These are phyloP conservation scores for Triplophysa siluroides DNA, from an alignment of 2,113 vertebrate species.

Conservation along the genomic window DNA sequence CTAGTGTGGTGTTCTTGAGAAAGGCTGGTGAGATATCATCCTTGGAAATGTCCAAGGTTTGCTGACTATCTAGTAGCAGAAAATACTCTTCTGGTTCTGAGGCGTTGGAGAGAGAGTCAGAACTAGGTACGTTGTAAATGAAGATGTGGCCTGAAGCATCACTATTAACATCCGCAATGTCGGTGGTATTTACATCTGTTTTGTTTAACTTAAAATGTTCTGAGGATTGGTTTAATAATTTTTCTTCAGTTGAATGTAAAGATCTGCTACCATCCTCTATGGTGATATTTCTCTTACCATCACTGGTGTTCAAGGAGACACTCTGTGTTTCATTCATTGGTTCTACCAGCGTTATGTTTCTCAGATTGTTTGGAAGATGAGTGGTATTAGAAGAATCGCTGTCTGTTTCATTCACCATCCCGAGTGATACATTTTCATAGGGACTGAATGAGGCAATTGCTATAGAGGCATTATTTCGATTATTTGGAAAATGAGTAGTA, in stretches of 20 bases:
- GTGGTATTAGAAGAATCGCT: not conserved
- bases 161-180: slow-evolving; percentile 19
- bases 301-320: slow-evolving; percentile 9
- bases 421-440: not conserved
- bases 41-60: not conserved
- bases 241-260: not conserved
- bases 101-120: not conserved
- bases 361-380: not conserved
- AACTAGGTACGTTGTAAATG: slow-evolving; percentile 42
- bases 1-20: not conserved
- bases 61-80: slow-evolving; percentile 37
- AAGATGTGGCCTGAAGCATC: slow-evolving; percentile 56
- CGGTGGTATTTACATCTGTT: slow-evolving; percentile 3
- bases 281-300: not conserved
- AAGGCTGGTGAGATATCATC: not conserved
- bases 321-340: not conserved
- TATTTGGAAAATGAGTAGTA: not conserved
- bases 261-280: not conserved
- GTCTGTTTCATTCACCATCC: not conserved
- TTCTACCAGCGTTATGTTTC: not conserved
- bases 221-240: slow-evolving; percentile 13
- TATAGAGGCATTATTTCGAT: not conserved
- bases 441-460: not conserved
- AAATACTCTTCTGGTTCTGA: slow-evolving; percentile 41
- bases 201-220: not conserved